Conservation (phyloP, 2,113 vertebrate genomes). For the Phylloscopus trochilus region DNA sequence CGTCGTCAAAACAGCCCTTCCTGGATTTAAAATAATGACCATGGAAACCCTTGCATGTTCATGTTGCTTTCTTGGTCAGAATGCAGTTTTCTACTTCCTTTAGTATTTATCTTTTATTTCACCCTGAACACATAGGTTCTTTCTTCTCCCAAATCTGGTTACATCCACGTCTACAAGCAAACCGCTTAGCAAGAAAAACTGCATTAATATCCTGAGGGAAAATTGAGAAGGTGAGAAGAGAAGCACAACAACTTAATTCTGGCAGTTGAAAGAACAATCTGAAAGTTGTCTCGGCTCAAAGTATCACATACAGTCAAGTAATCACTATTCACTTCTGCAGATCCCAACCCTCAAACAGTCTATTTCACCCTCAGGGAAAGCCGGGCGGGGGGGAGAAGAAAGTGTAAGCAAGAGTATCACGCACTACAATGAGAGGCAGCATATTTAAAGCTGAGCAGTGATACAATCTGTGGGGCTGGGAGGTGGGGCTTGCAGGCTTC, state of each 20-base stretch:
- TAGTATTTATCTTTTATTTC: background rate
- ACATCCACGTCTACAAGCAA: constrained; percentile 15
- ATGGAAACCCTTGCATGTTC: background rate
- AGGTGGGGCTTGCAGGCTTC: background rate
- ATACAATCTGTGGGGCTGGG: background rate
- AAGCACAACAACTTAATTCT: constrained; percentile 56
- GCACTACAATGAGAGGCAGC: background rate
- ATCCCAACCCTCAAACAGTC: background rate
- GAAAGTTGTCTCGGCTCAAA: constrained; percentile 35
- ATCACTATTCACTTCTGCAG: constrained; percentile 13
- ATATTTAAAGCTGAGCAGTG: background rate
- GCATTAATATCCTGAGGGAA: constrained; percentile 20
- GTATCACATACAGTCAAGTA: background rate
- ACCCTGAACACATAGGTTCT: background rate
- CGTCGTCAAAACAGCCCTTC: background rate
- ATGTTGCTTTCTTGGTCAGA: background rate
- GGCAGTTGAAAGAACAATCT: constrained; percentile 43
- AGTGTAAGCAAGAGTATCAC: background rate
- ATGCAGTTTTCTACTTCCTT: background rate
- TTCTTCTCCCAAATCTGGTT: constrained; percentile 8
- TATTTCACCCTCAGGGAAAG: background rate
- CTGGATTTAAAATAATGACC: background rate
- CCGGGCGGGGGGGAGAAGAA: background rate
- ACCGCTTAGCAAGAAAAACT: constrained; percentile 37
- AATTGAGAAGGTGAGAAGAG: constrained; percentile 47